Evolutionary conservation across 2,113 vertebrate species (phyloP).

Genomic region (pig (Sus scrofa)): DNA sequence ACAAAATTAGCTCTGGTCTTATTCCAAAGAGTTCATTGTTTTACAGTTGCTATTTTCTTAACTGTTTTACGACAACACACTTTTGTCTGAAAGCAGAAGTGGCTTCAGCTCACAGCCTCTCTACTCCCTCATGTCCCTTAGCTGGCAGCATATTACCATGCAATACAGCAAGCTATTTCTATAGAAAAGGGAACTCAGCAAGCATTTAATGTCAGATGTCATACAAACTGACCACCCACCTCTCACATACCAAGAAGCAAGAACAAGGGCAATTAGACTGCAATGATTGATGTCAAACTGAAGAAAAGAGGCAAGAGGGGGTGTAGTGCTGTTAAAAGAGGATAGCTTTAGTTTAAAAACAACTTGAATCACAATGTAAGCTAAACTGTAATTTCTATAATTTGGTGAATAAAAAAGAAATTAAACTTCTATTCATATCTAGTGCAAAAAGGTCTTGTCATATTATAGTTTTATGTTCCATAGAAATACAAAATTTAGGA

Average conservation of each 20-base stretch:
- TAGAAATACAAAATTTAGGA: conserved; percentile 58
- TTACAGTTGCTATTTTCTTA: conserved; percentile 51
- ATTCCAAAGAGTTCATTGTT: conserved; percentile 35
- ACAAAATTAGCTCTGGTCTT: conserved; percentile 30
- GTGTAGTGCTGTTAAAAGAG: conserved; percentile 15
- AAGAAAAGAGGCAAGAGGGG: conserved; percentile 16
- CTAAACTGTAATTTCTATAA: conserved; percentile 69
- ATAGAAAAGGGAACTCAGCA: not conserved
- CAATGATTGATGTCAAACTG: conserved; percentile 24
- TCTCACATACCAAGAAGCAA: conserved; percentile 12
- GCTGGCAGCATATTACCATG: not conserved
- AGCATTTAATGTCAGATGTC: conserved; percentile 38
- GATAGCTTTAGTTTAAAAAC: conserved; percentile 56
- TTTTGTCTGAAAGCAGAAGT: conserved; percentile 24
- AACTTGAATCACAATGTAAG: conserved; percentile 43
- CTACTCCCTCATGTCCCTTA: not conserved
- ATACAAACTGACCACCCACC: conserved; percentile 49
- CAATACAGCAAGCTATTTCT: not conserved
- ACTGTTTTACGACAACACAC: not conserved
- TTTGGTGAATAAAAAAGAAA: conserved; percentile 71
- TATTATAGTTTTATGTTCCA: conserved; percentile 22
- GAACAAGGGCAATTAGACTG: conserved; percentile 37
- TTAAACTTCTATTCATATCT: conserved; percentile 67
- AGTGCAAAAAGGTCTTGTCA: conserved; percentile 68
- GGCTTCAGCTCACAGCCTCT: not conserved